Evolutionary conservation across 1,140 invertebrate genomes (phyloP).

Genomic region (Drosophila truncata): DNA sequence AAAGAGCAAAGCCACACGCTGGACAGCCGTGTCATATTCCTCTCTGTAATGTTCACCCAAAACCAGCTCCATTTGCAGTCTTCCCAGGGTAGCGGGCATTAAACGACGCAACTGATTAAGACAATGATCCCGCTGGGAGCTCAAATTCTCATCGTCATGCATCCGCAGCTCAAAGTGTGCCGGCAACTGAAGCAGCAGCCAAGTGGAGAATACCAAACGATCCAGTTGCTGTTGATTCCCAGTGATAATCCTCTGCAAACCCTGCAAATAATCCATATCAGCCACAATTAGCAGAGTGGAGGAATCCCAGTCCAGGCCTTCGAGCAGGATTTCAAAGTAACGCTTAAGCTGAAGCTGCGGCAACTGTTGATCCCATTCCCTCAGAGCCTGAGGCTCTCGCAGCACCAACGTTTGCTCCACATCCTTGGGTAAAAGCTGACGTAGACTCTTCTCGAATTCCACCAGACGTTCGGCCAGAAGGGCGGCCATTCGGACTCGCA

Average conservation of each 20-base stretch:
- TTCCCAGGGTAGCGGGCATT: slow-evolving; percentile 55
- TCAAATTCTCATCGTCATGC: slow-evolving; percentile 52
- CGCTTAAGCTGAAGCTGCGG: slow-evolving; percentile 50
- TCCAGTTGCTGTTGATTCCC: slow-evolving; percentile 1
- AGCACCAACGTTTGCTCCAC: slow-evolving; percentile 46
- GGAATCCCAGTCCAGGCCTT: slow-evolving; percentile 24
- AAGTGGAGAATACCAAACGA: slow-evolving; percentile 51
- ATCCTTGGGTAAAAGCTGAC: slow-evolving; percentile 3
- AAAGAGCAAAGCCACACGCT: slow-evolving; percentile 47
- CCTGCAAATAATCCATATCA: slow-evolving; percentile 54
- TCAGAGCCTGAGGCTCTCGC: slow-evolving; percentile 55
- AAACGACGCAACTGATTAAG: slow-evolving; percentile 59
- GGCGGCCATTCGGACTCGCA: slow-evolving; percentile 60
- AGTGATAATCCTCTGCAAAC: slow-evolving; percentile 37
- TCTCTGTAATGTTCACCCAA: slow-evolving; percentile 29
- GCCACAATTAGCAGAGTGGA: slow-evolving; percentile 61
- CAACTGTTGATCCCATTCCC: slow-evolving; percentile 41
- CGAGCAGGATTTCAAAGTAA: slow-evolving; percentile 58
- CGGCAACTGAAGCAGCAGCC: slow-evolving; percentile 71
- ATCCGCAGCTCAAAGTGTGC: slow-evolving; percentile 64
- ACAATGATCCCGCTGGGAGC: slow-evolving; percentile 54
- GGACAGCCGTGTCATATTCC: slow-evolving; percentile 9
- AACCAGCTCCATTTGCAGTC: slow-evolving; percentile 50
- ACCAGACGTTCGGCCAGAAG: slow-evolving; percentile 55
- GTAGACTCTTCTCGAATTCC: slow-evolving; percentile 59